Evolutionary conservation across 2,797 vertebrate species (phyloP).

Genomic region (Anguilla megastoma): DNA sequence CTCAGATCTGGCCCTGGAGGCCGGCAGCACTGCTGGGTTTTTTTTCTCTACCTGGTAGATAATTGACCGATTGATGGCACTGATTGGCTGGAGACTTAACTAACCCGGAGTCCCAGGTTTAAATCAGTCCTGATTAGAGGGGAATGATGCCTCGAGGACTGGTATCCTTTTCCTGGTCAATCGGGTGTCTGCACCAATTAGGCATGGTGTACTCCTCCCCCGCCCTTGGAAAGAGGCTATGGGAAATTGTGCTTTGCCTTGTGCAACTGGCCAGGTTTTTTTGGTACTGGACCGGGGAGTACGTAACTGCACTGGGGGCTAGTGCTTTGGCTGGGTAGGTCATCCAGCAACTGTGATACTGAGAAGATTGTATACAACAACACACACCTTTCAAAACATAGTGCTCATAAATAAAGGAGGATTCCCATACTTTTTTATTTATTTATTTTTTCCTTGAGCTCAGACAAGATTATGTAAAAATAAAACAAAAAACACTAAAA

Average conservation of each 20-base stretch:
- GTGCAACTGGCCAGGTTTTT: background rate
- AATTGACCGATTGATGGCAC: background rate
- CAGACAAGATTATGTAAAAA: background rate
- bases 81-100: background rate
- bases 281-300: background rate
- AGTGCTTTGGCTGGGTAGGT: background rate
- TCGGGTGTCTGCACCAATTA: background rate
- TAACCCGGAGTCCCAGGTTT: background rate
- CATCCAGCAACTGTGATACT: background rate
- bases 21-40: background rate
- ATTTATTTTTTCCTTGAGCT: background rate
- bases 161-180: background rate
- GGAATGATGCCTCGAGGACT: background rate
- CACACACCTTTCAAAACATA: background rate
- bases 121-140: background rate
- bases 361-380: background rate
- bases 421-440: background rate
- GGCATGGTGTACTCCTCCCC: background rate
- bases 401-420: background rate
- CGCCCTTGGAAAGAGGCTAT: background rate
- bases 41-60: background rate
- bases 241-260: background rate
- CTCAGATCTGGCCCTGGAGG: background rate
- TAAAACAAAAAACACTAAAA: too few species aligned
- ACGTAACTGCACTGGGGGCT: background rate